A percentile compares a stretch with the other conserved stretches of the same genome.
Evolutionary conservation across 2,888 invertebrate species (phyloP).

Genomic region (Drosophila leonis): DNA sequence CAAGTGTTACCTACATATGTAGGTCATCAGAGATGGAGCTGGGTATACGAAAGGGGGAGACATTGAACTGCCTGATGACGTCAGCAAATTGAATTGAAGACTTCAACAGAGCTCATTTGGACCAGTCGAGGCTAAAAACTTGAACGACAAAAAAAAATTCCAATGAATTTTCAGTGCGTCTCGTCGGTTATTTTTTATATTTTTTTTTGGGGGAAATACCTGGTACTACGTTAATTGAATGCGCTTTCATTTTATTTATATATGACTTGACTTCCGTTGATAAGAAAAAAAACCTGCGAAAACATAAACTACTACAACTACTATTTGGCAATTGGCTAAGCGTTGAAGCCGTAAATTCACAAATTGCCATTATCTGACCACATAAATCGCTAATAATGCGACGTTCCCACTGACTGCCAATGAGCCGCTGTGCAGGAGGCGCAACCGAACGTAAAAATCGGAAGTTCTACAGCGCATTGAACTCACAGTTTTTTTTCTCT

Average conservation of each 20-base stretch:
- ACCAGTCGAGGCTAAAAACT: slow-evolving; percentile 41
- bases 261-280: slow-evolving; percentile 62
- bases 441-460: slow-evolving; percentile 46
- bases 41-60: neutral
- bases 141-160: slow-evolving; percentile 43
- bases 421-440: slow-evolving; percentile 45
- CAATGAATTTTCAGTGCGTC: slow-evolving; percentile 39
- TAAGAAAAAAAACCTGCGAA: slow-evolving; percentile 39
- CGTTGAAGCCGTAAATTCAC: slow-evolving; percentile 67
- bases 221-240: slow-evolving; percentile 28
- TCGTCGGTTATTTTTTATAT: neutral
- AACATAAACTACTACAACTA: slow-evolving; percentile 19
- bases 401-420: slow-evolving; percentile 60
- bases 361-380: slow-evolving; percentile 65
- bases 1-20: slow-evolving; percentile 29
- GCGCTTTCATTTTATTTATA: slow-evolving; percentile 20
- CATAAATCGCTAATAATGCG: slow-evolving; percentile 73
- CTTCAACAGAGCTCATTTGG: slow-evolving; percentile 22
- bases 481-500: too few relatives aligned
- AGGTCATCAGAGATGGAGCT: slow-evolving; percentile 26
- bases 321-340: slow-evolving; percentile 63
- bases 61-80: slow-evolving; percentile 47
- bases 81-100: slow-evolving; percentile 39
- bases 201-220: slow-evolving; percentile 64
- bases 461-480: slow-evolving; percentile 71